Percentiles rank a stretch among this genome's conserved stretches.
Conservation (phyloP, 2,797 vertebrate genomes). For the Sebastolobus alascanus region DNA sequence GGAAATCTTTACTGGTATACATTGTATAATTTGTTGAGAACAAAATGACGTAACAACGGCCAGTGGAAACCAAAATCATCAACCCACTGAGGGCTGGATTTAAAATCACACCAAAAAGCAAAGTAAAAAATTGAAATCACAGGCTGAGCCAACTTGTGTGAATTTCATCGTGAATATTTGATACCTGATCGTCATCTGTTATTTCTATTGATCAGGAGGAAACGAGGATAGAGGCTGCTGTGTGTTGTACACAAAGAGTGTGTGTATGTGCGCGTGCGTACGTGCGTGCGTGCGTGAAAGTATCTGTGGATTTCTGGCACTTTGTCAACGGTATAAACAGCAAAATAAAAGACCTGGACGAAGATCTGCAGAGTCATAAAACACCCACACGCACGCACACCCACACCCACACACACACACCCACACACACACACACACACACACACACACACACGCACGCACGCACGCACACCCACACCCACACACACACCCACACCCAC, state of each 20-base stretch:
- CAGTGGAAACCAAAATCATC: too few relatives aligned
- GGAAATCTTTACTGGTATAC: too few relatives aligned
- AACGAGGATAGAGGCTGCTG: background rate
- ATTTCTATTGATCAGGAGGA: too few relatives aligned
- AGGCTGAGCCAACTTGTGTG: too few relatives aligned
- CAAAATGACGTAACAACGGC: too few relatives aligned
- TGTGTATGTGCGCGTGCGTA: background rate
- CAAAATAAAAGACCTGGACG: constrained; percentile 36
- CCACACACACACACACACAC: background rate
- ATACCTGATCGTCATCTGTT: too few relatives aligned
- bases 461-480: constrained; percentile 1
- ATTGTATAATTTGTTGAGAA: too few relatives aligned
- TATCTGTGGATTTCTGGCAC: constrained; percentile 30
- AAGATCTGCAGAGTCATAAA: constrained; percentile 40
- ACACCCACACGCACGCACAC: background rate
- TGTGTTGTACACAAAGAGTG: too few relatives aligned
- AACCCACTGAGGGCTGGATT: too few relatives aligned
- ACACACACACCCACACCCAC: background rate
- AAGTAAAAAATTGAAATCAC: too few relatives aligned
- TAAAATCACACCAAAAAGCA: too few relatives aligned
- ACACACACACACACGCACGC: constrained; percentile 3
- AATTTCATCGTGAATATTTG: too few relatives aligned
- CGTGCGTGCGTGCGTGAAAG: background rate
- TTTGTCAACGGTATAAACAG: constrained; percentile 24
- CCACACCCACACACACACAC: background rate